Evolutionary conservation across 1,140 invertebrate genomes (phyloP), one percentile per base, ranked within the genome.

Genomic region (Hyles euphorbiae): DNA sequence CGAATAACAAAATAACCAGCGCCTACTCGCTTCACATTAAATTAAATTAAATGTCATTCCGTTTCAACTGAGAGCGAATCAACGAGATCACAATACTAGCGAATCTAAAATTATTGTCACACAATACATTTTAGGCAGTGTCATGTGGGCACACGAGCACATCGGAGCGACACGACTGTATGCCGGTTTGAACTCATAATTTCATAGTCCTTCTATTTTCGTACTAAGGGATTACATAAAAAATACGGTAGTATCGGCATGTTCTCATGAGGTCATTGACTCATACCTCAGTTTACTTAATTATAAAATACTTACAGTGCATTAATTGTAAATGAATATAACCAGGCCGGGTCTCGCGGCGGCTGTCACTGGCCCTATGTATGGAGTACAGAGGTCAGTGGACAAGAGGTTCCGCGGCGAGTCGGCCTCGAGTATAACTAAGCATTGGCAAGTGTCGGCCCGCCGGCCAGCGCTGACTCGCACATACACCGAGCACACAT

Each of bases 361-460:
- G n/a, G 5, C 12, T 11, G 7, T 48, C 22, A 22, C 22, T 48
- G 7, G n/a, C 8, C 3, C 12, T 3, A 3, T 5, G 7, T 11
- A 10, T n/a, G 12, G 12, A 11, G n/a, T 48, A 7, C 5, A 48
- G 12, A 10, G n/a, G 46, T 67, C 68, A 76, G 22, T 22, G 2
- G 22, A 22, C 22, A 22, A 22, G 22, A 22, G 22, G 22, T 22
- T 1, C 22, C 22, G 22, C 22, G 22, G 22, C 22, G 22, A 22
- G 22, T 22, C 22, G 22, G 22, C 22, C 22, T 22, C 22, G 63
- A 49, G 68, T 79, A 80, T 61, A 79, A 68, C 76, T 86, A 86
- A 76, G 83, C 81, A 86, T 86, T 86, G 81, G 83, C 83, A 86
- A 86, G 81, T 81, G 75, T 70, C 64, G 65, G 70, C 70, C 70